phyloP scores from a whole-genome alignment of 2,797 vertebrate genomes.

The Acrossocheilus fasciatus region DNA sequence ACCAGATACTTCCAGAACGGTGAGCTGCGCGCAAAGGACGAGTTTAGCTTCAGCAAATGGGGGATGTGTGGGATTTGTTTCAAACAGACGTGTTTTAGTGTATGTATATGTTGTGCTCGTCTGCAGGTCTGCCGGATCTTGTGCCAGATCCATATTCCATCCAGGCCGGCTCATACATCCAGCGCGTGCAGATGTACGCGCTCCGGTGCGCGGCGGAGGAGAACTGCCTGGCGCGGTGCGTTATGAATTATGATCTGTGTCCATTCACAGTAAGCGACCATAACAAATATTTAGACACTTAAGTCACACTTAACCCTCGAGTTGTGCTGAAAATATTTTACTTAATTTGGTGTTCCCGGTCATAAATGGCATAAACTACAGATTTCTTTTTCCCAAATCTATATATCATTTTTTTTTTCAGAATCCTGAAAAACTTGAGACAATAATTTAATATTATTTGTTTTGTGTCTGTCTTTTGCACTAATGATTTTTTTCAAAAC shows the following conservation, averaged over 20 bases:
- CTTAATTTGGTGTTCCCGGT: neutral
- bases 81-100: neutral
- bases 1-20: constrained; percentile 84
- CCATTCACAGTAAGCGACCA: neutral
- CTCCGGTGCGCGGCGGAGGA: constrained; percentile 88
- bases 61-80: neutral
- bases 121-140: constrained; percentile 84
- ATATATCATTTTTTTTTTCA: neutral
- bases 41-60: neutral
- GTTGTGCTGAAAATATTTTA: neutral
- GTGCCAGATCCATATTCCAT: constrained; percentile 86
- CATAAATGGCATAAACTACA: neutral
- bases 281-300: neutral
- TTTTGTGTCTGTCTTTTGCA: neutral
- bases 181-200: constrained; percentile 86
- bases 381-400: neutral
- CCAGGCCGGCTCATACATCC: constrained; percentile 83
- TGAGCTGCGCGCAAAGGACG: constrained; percentile 60
- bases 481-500: too few species aligned
- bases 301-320: neutral
- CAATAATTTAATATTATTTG: neutral
- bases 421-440: neutral
- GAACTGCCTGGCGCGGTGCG: constrained; percentile 86
- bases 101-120: constrained; percentile 22
- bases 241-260: neutral